Percentiles rank a stretch among this genome's conserved stretches.
These are phyloP conservation scores for Spodoptera litura DNA, from an alignment of 1,140 invertebrate species.

Conservation along the genomic window DNA sequence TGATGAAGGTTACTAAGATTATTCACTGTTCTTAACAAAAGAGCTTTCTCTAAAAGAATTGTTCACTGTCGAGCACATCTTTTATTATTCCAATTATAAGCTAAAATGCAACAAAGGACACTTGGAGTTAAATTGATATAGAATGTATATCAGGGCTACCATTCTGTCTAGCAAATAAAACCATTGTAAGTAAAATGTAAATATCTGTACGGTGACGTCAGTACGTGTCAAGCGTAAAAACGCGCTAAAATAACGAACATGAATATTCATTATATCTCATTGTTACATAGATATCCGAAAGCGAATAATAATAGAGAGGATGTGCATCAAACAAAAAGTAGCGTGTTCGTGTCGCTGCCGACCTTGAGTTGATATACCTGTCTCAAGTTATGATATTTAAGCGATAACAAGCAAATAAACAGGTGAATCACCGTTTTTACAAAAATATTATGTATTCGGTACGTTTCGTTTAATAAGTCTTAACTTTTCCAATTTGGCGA, in stretches of 20 bases:
- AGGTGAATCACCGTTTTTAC: background rate
- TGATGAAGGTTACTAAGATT: too few species aligned
- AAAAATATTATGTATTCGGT: too few species aligned
- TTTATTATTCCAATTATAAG: too few species aligned
- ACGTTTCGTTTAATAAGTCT: too few species aligned
- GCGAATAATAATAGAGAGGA: constrained; percentile 51
- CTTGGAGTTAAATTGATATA: too few species aligned
- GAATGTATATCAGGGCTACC: too few species aligned
- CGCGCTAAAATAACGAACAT: background rate
- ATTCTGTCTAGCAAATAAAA: background rate
- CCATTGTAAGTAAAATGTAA: background rate
- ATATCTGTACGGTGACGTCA: constrained; percentile 22
- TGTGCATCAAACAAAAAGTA: constrained; percentile 52
- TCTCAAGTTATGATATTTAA: constrained; percentile 7
- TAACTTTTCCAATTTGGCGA: too few species aligned
- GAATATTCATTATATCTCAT: constrained; percentile 44
- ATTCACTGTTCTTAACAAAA: too few species aligned
- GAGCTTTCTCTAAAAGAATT: too few species aligned
- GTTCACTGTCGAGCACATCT: too few species aligned
- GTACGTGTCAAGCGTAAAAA: constrained; percentile 26
- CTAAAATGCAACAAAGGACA: too few species aligned
- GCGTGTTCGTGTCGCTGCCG: constrained; percentile 12
- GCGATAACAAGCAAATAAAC: background rate
- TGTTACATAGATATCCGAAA: constrained; percentile 35
- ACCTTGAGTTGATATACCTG: constrained; percentile 19